These are phyloP conservation scores for Chymomyza costata DNA, from an alignment of 1,140 invertebrate genomes.

Conservation along the genomic window DNA sequence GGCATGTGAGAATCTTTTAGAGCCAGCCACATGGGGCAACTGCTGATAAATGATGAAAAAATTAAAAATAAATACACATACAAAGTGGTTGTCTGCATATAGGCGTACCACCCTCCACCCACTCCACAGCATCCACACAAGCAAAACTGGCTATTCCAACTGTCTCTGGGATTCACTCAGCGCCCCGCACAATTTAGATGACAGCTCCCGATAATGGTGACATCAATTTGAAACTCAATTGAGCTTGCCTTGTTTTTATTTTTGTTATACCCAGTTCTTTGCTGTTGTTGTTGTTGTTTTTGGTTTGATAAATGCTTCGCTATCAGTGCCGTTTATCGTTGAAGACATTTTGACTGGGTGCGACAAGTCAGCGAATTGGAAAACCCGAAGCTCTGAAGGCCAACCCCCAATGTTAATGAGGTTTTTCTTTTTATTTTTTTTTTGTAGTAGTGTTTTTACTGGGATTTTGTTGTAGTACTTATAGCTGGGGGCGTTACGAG, in stretches of 20 bases:
- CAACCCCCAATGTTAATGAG: constrained; percentile 36
- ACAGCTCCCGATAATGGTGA: constrained; percentile 72
- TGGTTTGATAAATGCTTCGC: constrained; percentile 59
- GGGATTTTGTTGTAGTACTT: constrained; percentile 5
- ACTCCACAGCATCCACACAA: too few species aligned
- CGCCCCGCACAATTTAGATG: constrained; percentile 53
- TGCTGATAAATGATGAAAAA: constrained; percentile 67
- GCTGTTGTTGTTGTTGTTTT: constrained; percentile 13
- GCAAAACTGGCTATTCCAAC: too few species aligned
- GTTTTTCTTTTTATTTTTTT: constrained; percentile 14
- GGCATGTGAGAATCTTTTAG: constrained; percentile 49
- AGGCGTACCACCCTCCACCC: constrained; percentile 4
- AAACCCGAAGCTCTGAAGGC: constrained; percentile 19
- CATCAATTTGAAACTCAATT: constrained; percentile 75
- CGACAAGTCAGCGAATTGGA: constrained; percentile 68
- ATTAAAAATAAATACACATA: constrained; percentile 60
- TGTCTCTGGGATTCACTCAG: constrained; percentile 22
- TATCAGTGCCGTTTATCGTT: constrained; percentile 70
- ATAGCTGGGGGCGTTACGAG: constrained; percentile 55
- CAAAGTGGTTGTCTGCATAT: constrained; percentile 13
- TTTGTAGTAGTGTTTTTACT: not conserved
- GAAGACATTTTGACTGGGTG: constrained; percentile 53
- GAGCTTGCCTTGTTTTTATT: constrained; percentile 39
- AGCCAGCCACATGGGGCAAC: not conserved
- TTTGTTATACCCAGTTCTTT: constrained; percentile 5